These are phyloP conservation scores for Noturus placidus DNA, from an alignment of 2,113 vertebrate species.

Conservation along the genomic window DNA sequence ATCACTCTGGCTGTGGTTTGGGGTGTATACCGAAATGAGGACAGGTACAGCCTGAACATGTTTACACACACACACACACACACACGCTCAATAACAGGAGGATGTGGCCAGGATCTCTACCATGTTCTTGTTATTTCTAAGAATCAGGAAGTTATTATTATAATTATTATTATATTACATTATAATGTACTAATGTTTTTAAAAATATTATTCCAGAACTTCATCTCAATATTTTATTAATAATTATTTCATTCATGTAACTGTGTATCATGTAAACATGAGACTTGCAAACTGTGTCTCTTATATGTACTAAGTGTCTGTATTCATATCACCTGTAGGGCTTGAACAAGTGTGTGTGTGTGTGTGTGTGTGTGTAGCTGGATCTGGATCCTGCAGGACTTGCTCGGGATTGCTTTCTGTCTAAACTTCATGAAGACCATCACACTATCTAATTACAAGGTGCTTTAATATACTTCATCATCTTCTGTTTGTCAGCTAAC, in stretches of 20 bases:
- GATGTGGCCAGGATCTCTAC: constrained; percentile 29
- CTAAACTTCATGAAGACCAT: constrained; percentile 93
- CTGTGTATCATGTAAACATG: no score
- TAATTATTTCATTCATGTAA: no score
- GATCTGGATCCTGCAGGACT: constrained; percentile 96
- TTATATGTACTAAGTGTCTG: neutral
- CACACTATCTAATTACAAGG: constrained; percentile 94
- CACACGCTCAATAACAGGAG: neutral
- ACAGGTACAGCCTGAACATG: constrained; percentile 74
- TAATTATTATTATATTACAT: neutral
- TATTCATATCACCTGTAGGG: neutral
- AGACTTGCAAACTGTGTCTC: neutral
- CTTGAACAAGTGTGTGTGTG: neutral
- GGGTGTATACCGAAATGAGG: constrained; percentile 91
- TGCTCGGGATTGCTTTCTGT: constrained; percentile 92
- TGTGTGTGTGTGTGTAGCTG: constrained; percentile 76
- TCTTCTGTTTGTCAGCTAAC: neutral
- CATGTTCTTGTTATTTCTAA: neutral
- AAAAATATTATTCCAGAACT: no score
- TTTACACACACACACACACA: neutral
- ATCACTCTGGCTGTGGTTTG: constrained; percentile 80
- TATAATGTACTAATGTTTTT: neutral
- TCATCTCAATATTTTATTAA: no score
- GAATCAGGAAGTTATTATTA: neutral
- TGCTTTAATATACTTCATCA: constrained; percentile 56